Conservation (phyloP, 2,888 invertebrate genomes). For the Melanchra persicariae region DNA sequence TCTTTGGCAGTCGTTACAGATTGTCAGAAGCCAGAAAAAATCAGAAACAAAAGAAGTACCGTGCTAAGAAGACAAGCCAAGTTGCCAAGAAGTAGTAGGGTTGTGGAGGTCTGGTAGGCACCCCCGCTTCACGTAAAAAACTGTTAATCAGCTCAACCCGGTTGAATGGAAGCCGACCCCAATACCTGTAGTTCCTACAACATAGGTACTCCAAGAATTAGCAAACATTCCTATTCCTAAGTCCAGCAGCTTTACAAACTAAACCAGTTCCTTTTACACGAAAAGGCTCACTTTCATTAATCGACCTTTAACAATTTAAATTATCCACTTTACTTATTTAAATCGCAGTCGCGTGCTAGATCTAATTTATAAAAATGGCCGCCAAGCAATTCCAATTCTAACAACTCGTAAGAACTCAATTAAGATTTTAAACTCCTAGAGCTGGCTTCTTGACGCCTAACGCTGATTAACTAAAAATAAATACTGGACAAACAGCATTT, state of each 20-base stretch:
- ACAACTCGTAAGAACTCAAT: constrained; percentile 87
- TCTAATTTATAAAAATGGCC: constrained; percentile 86
- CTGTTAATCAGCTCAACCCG: too few species aligned
- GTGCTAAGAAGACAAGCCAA: too few species aligned
- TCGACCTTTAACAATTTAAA: constrained; percentile 69
- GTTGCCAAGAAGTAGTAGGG: too few species aligned
- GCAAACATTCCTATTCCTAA: constrained; percentile 44
- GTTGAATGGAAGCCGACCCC: too few species aligned
- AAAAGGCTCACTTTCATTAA: constrained; percentile 67
- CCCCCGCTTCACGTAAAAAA: too few species aligned
- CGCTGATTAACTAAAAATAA: constrained; percentile 64
- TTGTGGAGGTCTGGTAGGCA: too few species aligned
- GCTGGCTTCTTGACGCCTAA: constrained; percentile 66
- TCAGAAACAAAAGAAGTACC: too few species aligned
- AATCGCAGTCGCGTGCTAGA: constrained; percentile 83
- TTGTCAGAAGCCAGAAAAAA: too few species aligned
- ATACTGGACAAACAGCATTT: constrained; percentile 57
- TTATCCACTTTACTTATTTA: constrained; percentile 68
- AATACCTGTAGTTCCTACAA: too few species aligned
- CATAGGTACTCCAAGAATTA: constrained; percentile 10
- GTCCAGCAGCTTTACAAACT: constrained; percentile 39
- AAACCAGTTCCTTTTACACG: constrained; percentile 54
- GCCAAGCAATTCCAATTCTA: constrained; percentile 82
- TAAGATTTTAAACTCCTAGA: constrained; percentile 80
- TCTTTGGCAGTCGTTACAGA: too few species aligned